Conservation (phyloP, 2,113 vertebrate species). For the Phaethornis superciliosus region DNA sequence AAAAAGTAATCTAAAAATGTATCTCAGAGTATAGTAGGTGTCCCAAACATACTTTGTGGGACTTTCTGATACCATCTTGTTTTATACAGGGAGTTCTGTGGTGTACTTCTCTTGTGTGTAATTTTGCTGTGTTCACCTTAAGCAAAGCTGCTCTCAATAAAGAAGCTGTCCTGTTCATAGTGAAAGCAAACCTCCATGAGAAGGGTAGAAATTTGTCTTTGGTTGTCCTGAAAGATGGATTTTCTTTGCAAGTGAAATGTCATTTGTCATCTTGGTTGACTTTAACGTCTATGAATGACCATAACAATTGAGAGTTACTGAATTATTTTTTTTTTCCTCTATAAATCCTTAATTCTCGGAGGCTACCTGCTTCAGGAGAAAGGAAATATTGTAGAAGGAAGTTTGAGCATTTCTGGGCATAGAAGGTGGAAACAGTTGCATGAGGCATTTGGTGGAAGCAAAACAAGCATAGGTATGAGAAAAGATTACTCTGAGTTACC, state of each 20-base stretch:
- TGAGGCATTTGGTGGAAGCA: neutral
- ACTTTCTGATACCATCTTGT: neutral
- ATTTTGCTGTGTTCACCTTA: neutral
- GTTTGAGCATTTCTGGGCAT: neutral
- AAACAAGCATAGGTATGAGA: neutral
- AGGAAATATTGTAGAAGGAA: neutral
- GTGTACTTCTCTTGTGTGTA: neutral
- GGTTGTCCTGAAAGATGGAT: neutral
- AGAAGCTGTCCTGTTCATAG: neutral
- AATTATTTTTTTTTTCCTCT: neutral
- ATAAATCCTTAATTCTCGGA: neutral
- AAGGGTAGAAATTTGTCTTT: neutral
- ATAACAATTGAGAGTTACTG: neutral
- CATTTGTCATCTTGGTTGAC: neutral
- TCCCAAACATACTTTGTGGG: neutral
- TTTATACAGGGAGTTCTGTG: neutral
- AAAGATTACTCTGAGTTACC: neutral
- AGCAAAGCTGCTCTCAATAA: neutral
- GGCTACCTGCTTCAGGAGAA: neutral
- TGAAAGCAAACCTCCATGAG: neutral
- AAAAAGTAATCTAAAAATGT: neutral
- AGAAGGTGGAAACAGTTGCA: neutral
- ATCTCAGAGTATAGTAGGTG: neutral
- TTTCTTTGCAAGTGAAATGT: neutral
- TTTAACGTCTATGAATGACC: neutral